Conservation (phyloP, 2,113 vertebrate genomes). For the Myxocyprinus asiaticus region DNA sequence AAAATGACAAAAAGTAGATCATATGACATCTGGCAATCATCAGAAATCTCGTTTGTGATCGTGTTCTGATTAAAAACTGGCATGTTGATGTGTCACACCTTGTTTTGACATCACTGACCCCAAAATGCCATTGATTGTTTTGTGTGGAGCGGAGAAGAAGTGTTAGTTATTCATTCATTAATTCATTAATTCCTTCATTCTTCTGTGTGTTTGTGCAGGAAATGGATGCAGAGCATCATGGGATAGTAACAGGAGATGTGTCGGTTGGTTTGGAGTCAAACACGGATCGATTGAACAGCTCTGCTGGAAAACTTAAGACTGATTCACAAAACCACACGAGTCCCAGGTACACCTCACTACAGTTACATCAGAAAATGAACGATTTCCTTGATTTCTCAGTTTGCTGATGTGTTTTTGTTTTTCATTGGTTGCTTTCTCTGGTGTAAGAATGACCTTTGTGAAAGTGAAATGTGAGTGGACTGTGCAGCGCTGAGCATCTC, state of each 20-base stretch:
- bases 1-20: no score
- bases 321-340: slow-evolving; percentile 79
- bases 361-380: slow-evolving; percentile 9
- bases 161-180: no score
- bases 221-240: slow-evolving; percentile 65
- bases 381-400: background rate
- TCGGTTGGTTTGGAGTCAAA: slow-evolving; percentile 68
- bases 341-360: slow-evolving; percentile 66
- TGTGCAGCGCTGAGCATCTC: background rate
- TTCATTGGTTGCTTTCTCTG: no score
- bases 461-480: no score
- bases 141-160: no score
- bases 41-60: no score
- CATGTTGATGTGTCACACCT: no score
- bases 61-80: no score
- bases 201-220: slow-evolving; percentile 58
- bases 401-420: background rate
- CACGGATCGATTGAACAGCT: slow-evolving; percentile 66
- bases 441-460: no score
- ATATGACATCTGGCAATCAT: no score
- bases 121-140: no score
- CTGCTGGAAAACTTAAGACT: slow-evolving; percentile 72
- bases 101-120: no score
- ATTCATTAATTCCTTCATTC: background rate
- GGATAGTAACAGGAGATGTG: slow-evolving; percentile 60